Evolutionary conservation across 2,888 invertebrate genomes (phyloP).

Genomic region (Netelia inedita): DNA sequence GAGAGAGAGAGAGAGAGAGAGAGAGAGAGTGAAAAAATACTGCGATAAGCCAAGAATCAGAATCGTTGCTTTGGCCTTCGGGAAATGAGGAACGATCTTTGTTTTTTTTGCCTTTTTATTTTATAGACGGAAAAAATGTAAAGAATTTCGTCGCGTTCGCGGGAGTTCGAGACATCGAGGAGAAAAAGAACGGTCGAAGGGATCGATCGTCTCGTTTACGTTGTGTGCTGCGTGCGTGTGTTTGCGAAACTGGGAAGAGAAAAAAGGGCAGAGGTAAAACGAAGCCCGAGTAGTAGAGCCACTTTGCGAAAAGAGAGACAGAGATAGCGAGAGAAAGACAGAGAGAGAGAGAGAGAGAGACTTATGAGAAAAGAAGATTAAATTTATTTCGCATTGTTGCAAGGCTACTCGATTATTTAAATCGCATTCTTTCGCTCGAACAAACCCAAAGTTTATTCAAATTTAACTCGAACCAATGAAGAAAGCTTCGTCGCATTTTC

Average conservation of each 20-base stretch:
- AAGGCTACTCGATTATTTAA: no score
- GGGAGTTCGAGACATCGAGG: not conserved
- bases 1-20: not conserved
- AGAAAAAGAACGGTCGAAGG: slow-evolving; percentile 22
- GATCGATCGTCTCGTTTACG: slow-evolving; percentile 44
- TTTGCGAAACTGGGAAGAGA: slow-evolving; percentile 20
- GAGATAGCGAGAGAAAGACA: no score
- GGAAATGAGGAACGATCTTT: not conserved
- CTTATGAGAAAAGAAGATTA: no score
- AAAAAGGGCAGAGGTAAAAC: slow-evolving; percentile 46
- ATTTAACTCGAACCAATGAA: no score
- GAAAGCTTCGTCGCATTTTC: no score
- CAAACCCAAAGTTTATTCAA: no score
- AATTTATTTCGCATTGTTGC: no score
- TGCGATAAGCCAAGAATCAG: not conserved
- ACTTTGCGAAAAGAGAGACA: no score
- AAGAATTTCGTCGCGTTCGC: slow-evolving; percentile 5
- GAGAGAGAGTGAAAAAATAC: slow-evolving; percentile 10
- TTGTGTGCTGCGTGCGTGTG: not conserved
- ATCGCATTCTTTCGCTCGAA: no score
- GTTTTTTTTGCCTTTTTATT: not conserved
- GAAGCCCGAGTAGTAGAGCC: slow-evolving; percentile 40
- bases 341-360: no score
- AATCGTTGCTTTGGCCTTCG: slow-evolving; percentile 34
- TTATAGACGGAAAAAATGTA: slow-evolving; percentile 6